Evolutionary conservation across 2,888 invertebrate genomes (phyloP).

Genomic region (Callinectes sapidus): DNA sequence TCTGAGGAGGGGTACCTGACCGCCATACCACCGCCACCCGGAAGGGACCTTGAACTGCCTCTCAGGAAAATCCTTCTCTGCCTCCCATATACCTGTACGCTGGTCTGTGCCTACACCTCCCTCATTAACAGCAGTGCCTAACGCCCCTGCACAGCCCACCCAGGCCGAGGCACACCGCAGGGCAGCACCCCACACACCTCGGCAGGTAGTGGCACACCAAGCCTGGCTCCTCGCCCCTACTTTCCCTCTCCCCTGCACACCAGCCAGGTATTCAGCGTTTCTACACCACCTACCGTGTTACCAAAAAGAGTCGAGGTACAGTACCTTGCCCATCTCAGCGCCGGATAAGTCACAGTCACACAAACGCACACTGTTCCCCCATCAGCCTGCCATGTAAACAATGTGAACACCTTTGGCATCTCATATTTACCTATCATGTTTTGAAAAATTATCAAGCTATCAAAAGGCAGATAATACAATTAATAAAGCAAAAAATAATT

Average conservation of each 20-base stretch:
- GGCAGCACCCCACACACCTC: neutral
- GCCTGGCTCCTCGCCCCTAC: neutral
- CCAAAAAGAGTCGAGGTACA: neutral
- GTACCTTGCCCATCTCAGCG: neutral
- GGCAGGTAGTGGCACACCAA: neutral
- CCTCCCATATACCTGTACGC: neutral
- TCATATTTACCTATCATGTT: neutral
- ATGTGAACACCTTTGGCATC: constrained; percentile 27
- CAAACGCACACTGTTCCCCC: neutral
- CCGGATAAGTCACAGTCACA: neutral
- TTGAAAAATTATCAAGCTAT: neutral
- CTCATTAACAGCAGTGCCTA: neutral
- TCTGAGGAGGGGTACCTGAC: neutral
- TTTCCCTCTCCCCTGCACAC: neutral
- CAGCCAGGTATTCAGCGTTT: neutral
- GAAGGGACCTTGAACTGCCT: neutral
- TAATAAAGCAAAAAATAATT: neutral
- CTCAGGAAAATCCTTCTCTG: neutral
- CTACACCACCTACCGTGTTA: neutral
- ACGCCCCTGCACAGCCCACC: neutral
- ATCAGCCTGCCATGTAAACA: constrained; percentile 10
- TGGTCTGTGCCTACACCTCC: neutral
- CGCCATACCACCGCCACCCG: neutral
- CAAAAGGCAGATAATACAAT: neutral
- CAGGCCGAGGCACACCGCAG: neutral